Evolutionary conservation across 2,888 invertebrate species (phyloP).

Genomic region (Ganaspis brasiliensis): DNA sequence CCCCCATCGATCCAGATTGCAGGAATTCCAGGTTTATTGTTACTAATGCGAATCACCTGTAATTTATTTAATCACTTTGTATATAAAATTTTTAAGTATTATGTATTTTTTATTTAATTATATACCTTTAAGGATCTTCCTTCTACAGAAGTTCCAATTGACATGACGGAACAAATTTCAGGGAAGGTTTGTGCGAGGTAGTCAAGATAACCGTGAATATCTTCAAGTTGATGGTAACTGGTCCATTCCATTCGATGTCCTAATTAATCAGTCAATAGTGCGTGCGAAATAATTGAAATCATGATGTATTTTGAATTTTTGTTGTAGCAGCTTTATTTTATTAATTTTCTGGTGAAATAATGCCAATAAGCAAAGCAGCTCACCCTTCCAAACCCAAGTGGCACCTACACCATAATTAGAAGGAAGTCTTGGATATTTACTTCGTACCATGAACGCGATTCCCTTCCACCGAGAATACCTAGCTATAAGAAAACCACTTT

Average conservation of each 20-base stretch:
- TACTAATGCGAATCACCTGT: conserved; percentile 84
- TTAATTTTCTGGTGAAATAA: conserved; percentile 63
- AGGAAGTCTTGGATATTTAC: conserved; percentile 70
- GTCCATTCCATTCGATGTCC: conserved; percentile 88
- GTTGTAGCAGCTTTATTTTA: neutral
- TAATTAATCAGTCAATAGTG: conserved; percentile 59
- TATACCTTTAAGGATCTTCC: conserved; percentile 86
- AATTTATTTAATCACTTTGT: neutral
- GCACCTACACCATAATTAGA: conserved; percentile 74
- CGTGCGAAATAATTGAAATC: neutral
- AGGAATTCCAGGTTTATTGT: conserved; percentile 83
- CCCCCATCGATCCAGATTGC: conserved; percentile 90
- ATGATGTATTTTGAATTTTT: too few relatives aligned
- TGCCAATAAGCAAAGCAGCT: conserved; percentile 65
- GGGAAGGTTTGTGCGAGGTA: conserved; percentile 88
- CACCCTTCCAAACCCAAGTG: conserved; percentile 75
- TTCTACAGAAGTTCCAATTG: conserved; percentile 89
- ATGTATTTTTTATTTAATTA: neutral
- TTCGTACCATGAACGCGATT: conserved; percentile 62
- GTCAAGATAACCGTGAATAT: conserved; percentile 88
- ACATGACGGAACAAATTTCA: conserved; percentile 86
- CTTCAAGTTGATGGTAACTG: conserved; percentile 87
- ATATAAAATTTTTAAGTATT: neutral
- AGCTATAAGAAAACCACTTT: conserved; percentile 74
- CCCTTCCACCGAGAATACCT: conserved; percentile 78